Conservation (phyloP, 2,113 vertebrate genomes). For the Limanda limanda region DNA sequence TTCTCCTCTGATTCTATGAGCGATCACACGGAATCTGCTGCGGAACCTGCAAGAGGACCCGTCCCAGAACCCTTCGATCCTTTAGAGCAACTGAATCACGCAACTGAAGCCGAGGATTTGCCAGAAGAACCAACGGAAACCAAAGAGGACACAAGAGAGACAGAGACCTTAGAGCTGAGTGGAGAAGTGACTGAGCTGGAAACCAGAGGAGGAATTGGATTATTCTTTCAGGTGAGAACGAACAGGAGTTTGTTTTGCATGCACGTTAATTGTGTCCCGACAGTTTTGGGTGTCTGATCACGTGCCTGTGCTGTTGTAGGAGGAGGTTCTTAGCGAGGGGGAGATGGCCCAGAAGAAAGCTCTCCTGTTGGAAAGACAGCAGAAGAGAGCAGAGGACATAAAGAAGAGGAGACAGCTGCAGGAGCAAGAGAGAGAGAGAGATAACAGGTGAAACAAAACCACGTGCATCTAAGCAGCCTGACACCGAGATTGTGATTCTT, state of each 20-base stretch:
- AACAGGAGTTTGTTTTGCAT: conserved; percentile 4
- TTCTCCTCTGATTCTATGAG: conserved; percentile 87
- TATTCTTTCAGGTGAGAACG: conserved; percentile 84
- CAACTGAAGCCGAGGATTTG: neutral
- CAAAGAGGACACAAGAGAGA: neutral
- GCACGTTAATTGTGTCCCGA: neutral
- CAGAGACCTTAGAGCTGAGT: conserved; percentile 47
- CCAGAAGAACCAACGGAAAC: conserved; percentile 30
- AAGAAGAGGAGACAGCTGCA: conserved; percentile 84
- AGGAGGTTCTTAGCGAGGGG: conserved; percentile 81
- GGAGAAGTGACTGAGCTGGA: conserved; percentile 80
- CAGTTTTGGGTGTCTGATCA: neutral
- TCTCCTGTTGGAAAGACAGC: conserved; percentile 86
- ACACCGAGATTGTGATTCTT: neutral
- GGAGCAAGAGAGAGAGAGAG: conserved; percentile 86
- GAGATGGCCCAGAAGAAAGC: conserved; percentile 88
- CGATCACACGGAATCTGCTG: conserved; percentile 79
- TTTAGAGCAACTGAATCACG: conserved; percentile 19
- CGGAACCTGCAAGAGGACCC: neutral
- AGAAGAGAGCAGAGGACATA: conserved; percentile 86
- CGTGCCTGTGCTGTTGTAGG: conserved; percentile 67
- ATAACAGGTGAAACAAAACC: conserved; percentile 78
- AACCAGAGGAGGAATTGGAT: conserved; percentile 79
- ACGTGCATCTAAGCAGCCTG: neutral
- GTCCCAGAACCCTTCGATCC: conserved; percentile 27